phyloP scores from a whole-genome alignment of 92 coral and sea anemone species.

The Paramuricea clavata region DNA sequence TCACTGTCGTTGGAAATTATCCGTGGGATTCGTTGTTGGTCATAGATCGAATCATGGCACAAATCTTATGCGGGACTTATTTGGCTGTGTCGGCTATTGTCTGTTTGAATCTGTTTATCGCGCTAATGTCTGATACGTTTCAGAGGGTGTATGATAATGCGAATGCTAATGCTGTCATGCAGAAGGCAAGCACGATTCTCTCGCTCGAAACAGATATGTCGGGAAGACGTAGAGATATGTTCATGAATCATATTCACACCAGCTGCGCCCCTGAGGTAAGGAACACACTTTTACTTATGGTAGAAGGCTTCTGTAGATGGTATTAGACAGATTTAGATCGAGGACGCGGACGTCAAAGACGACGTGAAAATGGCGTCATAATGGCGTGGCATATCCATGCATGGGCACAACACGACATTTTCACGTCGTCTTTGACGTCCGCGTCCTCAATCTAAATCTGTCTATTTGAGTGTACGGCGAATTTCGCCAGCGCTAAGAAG shows the following conservation, averaged over 20 bases:
- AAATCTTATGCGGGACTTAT: slow-evolving; percentile 91
- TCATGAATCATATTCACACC: slow-evolving; percentile 69
- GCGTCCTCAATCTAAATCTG: too few relatives aligned
- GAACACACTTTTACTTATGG: too few relatives aligned
- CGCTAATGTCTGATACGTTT: slow-evolving; percentile 99
- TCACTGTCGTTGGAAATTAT: slow-evolving; percentile 92
- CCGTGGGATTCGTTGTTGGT: slow-evolving; percentile 92
- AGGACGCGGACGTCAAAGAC: too few relatives aligned
- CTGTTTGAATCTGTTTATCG: slow-evolving; percentile 92
- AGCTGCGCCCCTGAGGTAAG: slow-evolving; percentile 89
- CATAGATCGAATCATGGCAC: slow-evolving; percentile 95
- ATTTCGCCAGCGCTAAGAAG: too few relatives aligned
- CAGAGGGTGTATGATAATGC: slow-evolving; percentile 99
- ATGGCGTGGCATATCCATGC: too few relatives aligned
- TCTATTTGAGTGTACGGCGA: too few relatives aligned
- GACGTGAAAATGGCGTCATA: too few relatives aligned
- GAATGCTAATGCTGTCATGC: slow-evolving; percentile 97
- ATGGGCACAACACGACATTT: too few relatives aligned
- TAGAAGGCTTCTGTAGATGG: too few relatives aligned
- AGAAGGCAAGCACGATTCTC: slow-evolving; percentile 88
- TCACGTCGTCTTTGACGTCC: too few relatives aligned
- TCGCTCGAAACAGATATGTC: slow-evolving; percentile 88
- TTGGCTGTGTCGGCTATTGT: slow-evolving; percentile 93
- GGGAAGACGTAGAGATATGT: slow-evolving; percentile 67
- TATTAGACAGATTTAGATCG: too few relatives aligned